Base-by-base conservation (phyloP, 2,888 invertebrate species). In the Cynaeus angustus region DNA sequence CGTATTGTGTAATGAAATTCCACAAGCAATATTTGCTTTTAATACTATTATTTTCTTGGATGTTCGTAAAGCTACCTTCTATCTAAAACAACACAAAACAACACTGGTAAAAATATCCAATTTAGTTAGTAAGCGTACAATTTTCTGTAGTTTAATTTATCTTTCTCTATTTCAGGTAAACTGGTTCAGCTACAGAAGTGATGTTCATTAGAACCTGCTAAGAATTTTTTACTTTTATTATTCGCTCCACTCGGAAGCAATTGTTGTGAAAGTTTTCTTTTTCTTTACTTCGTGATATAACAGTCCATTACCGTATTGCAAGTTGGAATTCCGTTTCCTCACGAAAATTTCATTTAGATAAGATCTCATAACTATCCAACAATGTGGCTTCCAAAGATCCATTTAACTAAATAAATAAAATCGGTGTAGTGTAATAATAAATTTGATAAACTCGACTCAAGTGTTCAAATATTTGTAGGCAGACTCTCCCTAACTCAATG, bases 391-490 rank as follows among this genome's bases (percentile, higher is more conserved):
- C 14, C 26, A 62, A 55, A 61, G 66, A 48, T 61, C 48, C 50
- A 41, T 46, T 58, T 33, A 41, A 45, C 52, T 48, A 66, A 58
- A 70, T 58, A 53, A 70, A 72, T 72, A 72, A 74, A 77, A 72
- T 74, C 74, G 73, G 73, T 75, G 74, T 69, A 61, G 72, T 71
- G 74, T 74, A 75, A 74, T 75, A 76, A 77, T 72, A 72, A 75
- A 72, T 74, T 70, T 74, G 72, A 75, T 72, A 74, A 78, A 79
- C 78, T 76, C 70, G 72, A 72, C 66, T 73, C 71, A 68, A 74
- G 75, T 74, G 73, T 74, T 74, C 75, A 75, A 80, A 79, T 79
- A 78, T 79, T 80, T 77, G 77, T 73, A 66, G 52, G 71, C 55
- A 70, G 73, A 75, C 74, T 74, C 68, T 72, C 73, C 77, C 77